A percentile compares a stretch with the other conserved stretches of the same genome.
phyloP scores from a whole-genome alignment of 2,888 invertebrate species.

The Clistopyga incitator region DNA sequence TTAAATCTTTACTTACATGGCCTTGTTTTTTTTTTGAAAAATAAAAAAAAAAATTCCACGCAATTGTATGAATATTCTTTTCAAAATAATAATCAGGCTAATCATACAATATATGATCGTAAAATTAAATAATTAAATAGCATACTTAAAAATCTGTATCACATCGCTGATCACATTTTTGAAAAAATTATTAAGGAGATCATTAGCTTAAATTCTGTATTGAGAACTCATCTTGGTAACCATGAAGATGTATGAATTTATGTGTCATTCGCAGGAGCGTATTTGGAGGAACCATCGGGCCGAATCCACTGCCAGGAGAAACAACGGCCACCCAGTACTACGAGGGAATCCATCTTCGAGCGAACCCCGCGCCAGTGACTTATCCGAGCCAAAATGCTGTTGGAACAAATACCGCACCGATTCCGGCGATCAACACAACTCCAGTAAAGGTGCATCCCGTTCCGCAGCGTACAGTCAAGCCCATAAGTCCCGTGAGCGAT shows the following conservation, averaged over 20 bases:
- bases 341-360: conserved; percentile 89
- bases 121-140: too few species aligned
- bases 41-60: too few species aligned
- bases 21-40: too few species aligned
- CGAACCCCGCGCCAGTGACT: conserved; percentile 86
- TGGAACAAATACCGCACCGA: conserved; percentile 68
- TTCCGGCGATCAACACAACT: conserved; percentile 76
- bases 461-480: conserved; percentile 82
- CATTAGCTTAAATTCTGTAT: not conserved
- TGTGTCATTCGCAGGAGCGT: conserved; percentile 87
- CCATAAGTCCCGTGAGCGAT: conserved; percentile 80
- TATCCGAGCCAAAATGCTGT: conserved; percentile 79
- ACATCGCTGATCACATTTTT: too few species aligned
- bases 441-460: conserved; percentile 86
- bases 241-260: not conserved
- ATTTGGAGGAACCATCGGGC: conserved; percentile 93
- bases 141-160: too few species aligned
- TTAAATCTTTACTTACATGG: too few species aligned
- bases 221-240: not conserved
- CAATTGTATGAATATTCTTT: too few species aligned
- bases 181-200: too few species aligned
- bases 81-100: too few species aligned
- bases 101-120: too few species aligned
- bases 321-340: conserved; percentile 87
- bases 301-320: conserved; percentile 89